Evolutionary conservation across 2,888 invertebrate species (phyloP), one percentile per base, ranked within the genome.

Genomic region (Agrotis exclamationis): DNA sequence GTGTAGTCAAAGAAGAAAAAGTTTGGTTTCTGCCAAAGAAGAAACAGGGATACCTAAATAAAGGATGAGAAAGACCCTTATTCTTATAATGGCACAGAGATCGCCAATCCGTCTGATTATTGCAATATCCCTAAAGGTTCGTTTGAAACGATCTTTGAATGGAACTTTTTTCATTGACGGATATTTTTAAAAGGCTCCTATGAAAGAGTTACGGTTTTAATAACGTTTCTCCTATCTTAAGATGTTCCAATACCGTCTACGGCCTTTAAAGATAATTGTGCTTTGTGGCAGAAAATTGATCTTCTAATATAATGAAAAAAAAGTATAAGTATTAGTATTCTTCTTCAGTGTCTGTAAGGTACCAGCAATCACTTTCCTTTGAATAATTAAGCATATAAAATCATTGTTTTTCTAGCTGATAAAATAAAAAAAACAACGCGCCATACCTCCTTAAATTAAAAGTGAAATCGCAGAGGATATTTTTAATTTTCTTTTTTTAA

Each of bases 71-170:
- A 58, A 20, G 63, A 63, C 28, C 73, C 53, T 47, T 66, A 47
- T 48, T 24, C 76, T 64, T 20, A 63, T 51, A 71, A 28, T 71
- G 33, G 56, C 56, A 20, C 13, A 33, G 33, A 47, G 51, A 62
- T 53, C 62, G 60, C 57, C 62, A 58, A 71, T 58, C 65, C 57
- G 24, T 76, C 57, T 76, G 66, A 71, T 58, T 45, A 70, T 70
- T 70, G 44, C 70, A 75, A 75, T 70, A 70, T 45, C 53, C 75
- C 18, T 59, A 45, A 60, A 51, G 50, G 51, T 51, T 62, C 78
- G 59, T 76, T 72, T 73, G 73, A 63, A 63, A 22, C 45, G 50
- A 77, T 59, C 58, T 73, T 73, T 63, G 50, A 56, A 77, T 54
- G 59, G 60, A 63, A 39, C 24, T 59, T 51, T 68, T 76, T 48